Evolutionary conservation across 1,140 invertebrate genomes (phyloP).

Genomic region (Nasonia longicornis): DNA sequence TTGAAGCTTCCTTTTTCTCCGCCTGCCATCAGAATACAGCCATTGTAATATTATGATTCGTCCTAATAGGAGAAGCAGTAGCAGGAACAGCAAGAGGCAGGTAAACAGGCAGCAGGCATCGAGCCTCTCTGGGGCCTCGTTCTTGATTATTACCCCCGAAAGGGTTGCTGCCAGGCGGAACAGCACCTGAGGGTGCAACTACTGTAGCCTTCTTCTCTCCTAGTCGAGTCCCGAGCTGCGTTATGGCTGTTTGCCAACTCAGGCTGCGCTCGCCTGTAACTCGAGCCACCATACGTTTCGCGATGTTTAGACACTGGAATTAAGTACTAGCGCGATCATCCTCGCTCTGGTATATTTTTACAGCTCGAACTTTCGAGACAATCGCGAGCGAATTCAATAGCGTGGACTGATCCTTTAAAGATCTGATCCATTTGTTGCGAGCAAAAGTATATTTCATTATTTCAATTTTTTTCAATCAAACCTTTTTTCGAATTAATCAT

Average conservation of each 20-base stretch:
- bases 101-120: constrained; percentile 46
- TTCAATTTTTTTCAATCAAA: no score
- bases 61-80: constrained; percentile 59
- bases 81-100: neutral
- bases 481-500: no score
- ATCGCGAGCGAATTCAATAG: no score
- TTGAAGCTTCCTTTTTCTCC: neutral
- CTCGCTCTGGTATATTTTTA: neutral
- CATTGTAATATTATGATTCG: constrained; percentile 63
- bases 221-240: constrained; percentile 47
- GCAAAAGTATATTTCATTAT: no score
- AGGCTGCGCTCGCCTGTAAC: neutral
- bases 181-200: constrained; percentile 64
- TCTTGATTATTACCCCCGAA: constrained; percentile 66
- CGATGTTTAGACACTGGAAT: constrained; percentile 40
- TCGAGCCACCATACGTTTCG: constrained; percentile 36
- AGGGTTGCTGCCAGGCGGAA: constrained; percentile 62
- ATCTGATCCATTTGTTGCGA: no score
- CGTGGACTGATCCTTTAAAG: neutral
- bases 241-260: constrained; percentile 53
- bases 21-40: constrained; percentile 12
- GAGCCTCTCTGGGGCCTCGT: constrained; percentile 64
- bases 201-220: constrained; percentile 43
- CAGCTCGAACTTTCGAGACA: neutral
- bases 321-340: constrained; percentile 4